Conservation (phyloP, 1,140 invertebrate species). For the Drosophila watanabei region DNA sequence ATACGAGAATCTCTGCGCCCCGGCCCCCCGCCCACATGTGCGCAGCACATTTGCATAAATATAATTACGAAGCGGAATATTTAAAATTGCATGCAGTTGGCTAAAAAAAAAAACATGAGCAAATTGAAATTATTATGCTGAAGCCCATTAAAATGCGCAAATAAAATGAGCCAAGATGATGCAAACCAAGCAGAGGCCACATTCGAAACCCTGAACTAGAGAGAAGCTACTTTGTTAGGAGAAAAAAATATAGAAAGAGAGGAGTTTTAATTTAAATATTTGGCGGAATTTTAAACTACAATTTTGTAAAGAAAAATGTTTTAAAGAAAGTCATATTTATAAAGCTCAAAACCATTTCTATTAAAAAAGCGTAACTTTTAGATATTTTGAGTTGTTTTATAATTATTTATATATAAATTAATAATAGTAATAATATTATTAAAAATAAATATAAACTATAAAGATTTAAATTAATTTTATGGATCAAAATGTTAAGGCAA, state of each 20-base stretch:
- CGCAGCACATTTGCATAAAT: slow-evolving; percentile 74
- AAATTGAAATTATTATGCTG: slow-evolving; percentile 66
- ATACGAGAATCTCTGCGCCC: slow-evolving; percentile 7
- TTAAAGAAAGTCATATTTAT: neutral
- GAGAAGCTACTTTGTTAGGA: neutral
- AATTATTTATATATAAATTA: too few species aligned
- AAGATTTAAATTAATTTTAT: too few species aligned
- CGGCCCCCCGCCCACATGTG: slow-evolving; percentile 36
- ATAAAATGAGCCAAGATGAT: slow-evolving; percentile 30
- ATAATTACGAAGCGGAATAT: slow-evolving; percentile 77
- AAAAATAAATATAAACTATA: too few species aligned
- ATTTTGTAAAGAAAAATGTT: too few species aligned
- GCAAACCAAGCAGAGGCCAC: neutral
- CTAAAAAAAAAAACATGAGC: slow-evolving; percentile 49
- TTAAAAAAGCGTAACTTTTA: too few species aligned
- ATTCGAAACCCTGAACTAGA: neutral
- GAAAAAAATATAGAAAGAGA: too few species aligned
- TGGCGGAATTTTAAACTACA: too few species aligned
- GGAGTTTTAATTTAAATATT: neutral
- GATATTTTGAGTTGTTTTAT: too few species aligned
- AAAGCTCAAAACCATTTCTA: neutral
- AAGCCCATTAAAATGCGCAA: slow-evolving; percentile 26
- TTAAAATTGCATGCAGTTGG: slow-evolving; percentile 72
- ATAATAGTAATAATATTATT: too few species aligned
- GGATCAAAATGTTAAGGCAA: too few species aligned